Percentiles rank a stretch among this genome's conserved stretches.
Evolutionary conservation across 2,113 vertebrate genomes (phyloP).

Genomic region (Ciconia stormi): DNA sequence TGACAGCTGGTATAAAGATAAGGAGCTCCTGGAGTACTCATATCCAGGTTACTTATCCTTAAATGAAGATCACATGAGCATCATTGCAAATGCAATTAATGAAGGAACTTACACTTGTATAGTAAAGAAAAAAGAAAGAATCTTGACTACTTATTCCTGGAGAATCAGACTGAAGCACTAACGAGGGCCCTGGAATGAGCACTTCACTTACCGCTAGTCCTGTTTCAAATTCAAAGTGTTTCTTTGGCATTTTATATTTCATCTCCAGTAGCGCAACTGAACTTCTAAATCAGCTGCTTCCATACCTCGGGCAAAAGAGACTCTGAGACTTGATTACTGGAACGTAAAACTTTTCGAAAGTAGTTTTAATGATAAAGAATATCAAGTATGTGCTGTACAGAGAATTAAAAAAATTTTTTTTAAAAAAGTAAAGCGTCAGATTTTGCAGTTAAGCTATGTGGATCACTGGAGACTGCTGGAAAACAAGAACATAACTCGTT

Average conservation of each 20-base stretch:
- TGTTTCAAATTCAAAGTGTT: background rate
- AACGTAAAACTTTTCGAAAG: background rate
- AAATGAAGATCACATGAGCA: slow-evolving; percentile 89
- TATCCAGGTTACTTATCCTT: slow-evolving; percentile 91
- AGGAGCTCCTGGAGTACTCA: slow-evolving; percentile 90
- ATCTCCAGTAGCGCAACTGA: background rate
- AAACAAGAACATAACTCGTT: background rate
- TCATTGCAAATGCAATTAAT: slow-evolving; percentile 95
- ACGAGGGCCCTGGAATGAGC: background rate
- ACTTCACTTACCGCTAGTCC: background rate
- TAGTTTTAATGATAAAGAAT: background rate
- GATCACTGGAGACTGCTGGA: background rate
- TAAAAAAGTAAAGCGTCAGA: background rate
- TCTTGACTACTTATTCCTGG: slow-evolving; percentile 95
- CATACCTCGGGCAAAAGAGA: background rate
- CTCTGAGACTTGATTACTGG: background rate
- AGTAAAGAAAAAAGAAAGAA: slow-evolving; percentile 86
- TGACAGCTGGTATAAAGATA: slow-evolving; percentile 95
- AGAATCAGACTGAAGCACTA: slow-evolving; percentile 83
- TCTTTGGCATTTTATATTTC: background rate
- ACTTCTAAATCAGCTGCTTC: background rate
- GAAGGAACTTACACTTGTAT: slow-evolving; percentile 95
- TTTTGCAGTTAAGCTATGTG: background rate
- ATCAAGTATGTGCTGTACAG: background rate
- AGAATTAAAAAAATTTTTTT: background rate